phyloP scores from a whole-genome alignment of 2,113 vertebrate species.

The Clinocottus analis region DNA sequence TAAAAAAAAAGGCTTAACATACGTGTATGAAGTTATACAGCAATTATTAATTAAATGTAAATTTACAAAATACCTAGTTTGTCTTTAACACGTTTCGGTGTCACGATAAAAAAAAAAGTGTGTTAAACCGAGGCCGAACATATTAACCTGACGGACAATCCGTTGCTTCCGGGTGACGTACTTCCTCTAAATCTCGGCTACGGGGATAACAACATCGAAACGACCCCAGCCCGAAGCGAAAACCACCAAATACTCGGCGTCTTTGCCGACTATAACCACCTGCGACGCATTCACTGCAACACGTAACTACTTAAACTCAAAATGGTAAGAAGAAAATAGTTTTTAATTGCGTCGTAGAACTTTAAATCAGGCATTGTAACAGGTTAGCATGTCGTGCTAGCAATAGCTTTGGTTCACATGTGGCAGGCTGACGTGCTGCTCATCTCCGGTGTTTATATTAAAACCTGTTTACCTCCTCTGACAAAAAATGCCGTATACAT shows the following conservation, averaged over 20 bases:
- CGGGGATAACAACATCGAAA: constrained; percentile 75
- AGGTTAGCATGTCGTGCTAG: constrained; percentile 53
- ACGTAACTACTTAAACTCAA: constrained; percentile 40
- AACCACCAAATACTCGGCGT: constrained; percentile 11
- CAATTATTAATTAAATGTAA: fast-evolving
- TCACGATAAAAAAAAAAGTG: neutral
- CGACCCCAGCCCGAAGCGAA: constrained; percentile 56
- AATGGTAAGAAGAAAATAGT: constrained; percentile 74
- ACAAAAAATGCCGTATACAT: neutral
- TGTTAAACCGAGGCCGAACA: neutral
- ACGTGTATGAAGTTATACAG: fast-evolving
- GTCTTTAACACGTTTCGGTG: neutral
- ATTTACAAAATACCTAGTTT: neutral
- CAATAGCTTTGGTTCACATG: constrained; percentile 66
- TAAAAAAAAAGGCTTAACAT: fast-evolving
- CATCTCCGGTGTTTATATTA: neutral
- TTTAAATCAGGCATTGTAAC: neutral
- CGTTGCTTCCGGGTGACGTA: constrained; percentile 27
- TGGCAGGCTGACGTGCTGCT: constrained; percentile 19
- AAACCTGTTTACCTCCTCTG: fast-evolving
- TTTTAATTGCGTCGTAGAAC: neutral
- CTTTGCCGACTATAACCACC: constrained; percentile 1
- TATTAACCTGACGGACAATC: constrained; percentile 17
- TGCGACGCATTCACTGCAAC: neutral
- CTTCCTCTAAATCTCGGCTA: constrained; percentile 76